Conservation (phyloP, 2,797 vertebrate species). For the Catostomus latipinnis region DNA sequence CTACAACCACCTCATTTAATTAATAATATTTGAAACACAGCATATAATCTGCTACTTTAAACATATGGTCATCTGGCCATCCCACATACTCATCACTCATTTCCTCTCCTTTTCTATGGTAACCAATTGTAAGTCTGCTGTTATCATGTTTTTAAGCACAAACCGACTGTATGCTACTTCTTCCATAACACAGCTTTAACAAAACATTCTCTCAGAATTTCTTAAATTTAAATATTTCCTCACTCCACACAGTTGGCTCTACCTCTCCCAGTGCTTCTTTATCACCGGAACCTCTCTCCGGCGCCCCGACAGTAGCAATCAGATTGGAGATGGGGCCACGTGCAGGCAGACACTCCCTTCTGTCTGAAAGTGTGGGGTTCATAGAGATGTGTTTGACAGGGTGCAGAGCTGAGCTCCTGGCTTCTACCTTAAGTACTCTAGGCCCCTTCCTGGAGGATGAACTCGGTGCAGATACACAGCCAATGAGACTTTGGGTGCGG, state of each 20-base stretch:
- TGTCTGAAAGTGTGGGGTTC: conserved; percentile 83
- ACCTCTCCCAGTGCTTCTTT: conserved; percentile 56
- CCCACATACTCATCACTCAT: neutral
- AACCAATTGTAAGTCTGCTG: neutral
- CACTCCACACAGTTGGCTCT: neutral
- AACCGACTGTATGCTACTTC: neutral
- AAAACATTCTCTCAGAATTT: neutral
- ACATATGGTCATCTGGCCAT: neutral
- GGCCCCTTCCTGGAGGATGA: conserved; percentile 96
- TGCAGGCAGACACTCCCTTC: conserved; percentile 75
- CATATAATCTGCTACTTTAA: neutral
- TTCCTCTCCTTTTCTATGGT: neutral
- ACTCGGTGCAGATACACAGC: conserved; percentile 83
- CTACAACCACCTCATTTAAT: neutral
- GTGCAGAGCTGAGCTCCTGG: conserved; percentile 81
- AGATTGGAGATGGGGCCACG: conserved; percentile 83
- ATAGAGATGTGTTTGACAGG: conserved; percentile 80
- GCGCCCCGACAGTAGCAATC: conserved; percentile 75
- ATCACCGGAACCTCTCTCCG: conserved; percentile 48
- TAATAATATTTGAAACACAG: neutral
- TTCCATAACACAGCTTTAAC: neutral
- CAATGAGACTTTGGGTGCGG: conserved; percentile 86
- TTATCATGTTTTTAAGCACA: neutral
- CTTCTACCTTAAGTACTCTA: conserved; percentile 85
- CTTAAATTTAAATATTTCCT: neutral